phyloP scores from a whole-genome alignment of 2,888 invertebrate genomes.

The Aphrophora alni region DNA sequence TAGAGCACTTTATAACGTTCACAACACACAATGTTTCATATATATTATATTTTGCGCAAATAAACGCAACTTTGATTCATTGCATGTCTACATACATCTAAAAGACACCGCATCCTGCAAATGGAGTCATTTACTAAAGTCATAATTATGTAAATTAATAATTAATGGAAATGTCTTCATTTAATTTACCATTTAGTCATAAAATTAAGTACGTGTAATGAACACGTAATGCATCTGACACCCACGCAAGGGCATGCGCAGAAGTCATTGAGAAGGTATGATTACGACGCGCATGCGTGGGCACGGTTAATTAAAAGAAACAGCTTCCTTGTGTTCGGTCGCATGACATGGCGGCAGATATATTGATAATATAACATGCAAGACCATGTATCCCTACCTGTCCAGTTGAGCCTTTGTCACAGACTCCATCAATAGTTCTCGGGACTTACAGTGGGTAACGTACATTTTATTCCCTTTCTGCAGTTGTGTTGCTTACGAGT shows the following conservation, averaged over 20 bases:
- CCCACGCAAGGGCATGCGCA: too few relatives aligned
- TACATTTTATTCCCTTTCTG: too few relatives aligned
- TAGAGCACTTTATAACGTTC: too few relatives aligned
- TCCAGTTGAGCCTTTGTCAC: too few relatives aligned
- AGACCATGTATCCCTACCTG: neutral
- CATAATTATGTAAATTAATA: constrained; percentile 5
- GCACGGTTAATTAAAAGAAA: neutral
- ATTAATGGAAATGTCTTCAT: neutral
- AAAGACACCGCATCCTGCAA: neutral
- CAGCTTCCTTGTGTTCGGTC: neutral
- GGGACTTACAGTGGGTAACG: too few relatives aligned
- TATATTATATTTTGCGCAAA: too few relatives aligned
- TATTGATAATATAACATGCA: neutral
- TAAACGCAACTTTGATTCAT: too few relatives aligned
- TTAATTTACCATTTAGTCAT: neutral
- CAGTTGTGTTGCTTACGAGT: too few relatives aligned
- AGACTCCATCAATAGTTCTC: too few relatives aligned
- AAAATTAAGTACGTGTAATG: neutral
- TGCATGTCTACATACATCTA: too few relatives aligned
- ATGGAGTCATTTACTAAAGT: neutral
- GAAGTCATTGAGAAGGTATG: neutral
- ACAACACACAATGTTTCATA: too few relatives aligned
- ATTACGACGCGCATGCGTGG: neutral
- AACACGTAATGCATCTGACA: neutral
- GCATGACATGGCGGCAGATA: neutral